A percentile compares a stretch with the other conserved stretches of the same genome.
Conservation (phyloP, 2,888 invertebrate species). For the Pandemis corylana region DNA sequence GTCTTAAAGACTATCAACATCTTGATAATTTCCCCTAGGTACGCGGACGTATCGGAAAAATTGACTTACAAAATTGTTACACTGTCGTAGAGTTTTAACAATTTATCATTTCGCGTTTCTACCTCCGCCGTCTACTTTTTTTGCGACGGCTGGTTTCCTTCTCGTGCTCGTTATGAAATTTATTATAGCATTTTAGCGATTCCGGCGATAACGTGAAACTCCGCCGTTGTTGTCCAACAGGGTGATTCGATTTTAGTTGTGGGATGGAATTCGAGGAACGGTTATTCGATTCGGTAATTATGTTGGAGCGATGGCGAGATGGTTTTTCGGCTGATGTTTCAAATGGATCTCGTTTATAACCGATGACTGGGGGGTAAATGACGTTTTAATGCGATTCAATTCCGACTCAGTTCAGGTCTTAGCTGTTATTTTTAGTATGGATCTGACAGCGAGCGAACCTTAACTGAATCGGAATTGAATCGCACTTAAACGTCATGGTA, state of each 20-base stretch:
- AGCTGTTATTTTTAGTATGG: too few species aligned
- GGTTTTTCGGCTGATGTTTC: neutral
- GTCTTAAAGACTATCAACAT: constrained; percentile 51
- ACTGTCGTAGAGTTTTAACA: constrained; percentile 62
- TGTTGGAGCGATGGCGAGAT: too few species aligned
- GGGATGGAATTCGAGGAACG: neutral
- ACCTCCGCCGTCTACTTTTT: constrained; percentile 36
- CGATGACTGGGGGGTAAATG: too few species aligned
- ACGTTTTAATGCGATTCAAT: too few species aligned
- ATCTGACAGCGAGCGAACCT: too few species aligned
- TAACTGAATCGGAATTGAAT: too few species aligned
- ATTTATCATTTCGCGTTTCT: constrained; percentile 60
- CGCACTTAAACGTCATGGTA: too few species aligned
- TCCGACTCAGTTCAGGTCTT: too few species aligned
- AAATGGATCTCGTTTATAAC: neutral
- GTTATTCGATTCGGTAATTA: constrained; percentile 7
- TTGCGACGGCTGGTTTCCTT: constrained; percentile 42
- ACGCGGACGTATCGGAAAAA: constrained; percentile 57
- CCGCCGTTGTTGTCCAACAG: neutral
- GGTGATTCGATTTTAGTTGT: constrained; percentile 8
- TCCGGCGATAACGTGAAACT: neutral
- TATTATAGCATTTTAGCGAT: constrained; percentile 9
- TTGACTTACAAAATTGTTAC: constrained; percentile 68
- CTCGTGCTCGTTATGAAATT: constrained; percentile 15
- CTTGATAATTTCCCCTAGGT: constrained; percentile 72